Percentiles rank a stretch among this genome's conserved stretches.
Conservation (phyloP, 2,888 invertebrate genomes). For the Panopea generosa region DNA sequence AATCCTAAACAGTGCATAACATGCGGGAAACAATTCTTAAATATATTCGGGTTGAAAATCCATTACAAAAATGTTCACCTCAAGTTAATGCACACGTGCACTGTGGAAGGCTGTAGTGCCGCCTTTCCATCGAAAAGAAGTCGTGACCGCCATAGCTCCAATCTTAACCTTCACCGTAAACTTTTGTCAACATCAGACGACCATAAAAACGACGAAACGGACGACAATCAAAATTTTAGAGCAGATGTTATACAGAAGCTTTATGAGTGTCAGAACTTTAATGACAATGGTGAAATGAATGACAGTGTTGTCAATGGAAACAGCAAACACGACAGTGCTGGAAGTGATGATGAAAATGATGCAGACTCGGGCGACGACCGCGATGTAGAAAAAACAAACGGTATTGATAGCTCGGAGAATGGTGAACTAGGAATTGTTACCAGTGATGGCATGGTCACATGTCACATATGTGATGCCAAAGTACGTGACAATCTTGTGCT, state of each 20-base stretch:
- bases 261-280: conserved; percentile 46
- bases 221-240: conserved; percentile 61
- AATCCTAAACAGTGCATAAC: conserved; percentile 96
- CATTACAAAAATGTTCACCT: conserved; percentile 98
- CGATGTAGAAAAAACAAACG: conserved; percentile 26
- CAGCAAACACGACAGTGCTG: conserved; percentile 50
- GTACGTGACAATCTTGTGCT: conserved; percentile 89
- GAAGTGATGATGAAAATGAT: conserved; percentile 55
- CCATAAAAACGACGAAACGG: conserved; percentile 44
- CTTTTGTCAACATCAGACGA: conserved; percentile 87
- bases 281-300: conserved; percentile 28
- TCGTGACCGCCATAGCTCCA: conserved; percentile 96
- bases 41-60: conserved; percentile 96
- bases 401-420: conserved; percentile 16
- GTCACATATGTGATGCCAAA: conserved; percentile 89
- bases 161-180: conserved; percentile 95
- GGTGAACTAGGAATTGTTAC: conserved; percentile 22
- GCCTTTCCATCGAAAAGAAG: conserved; percentile 97
- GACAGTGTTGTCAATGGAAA: conserved; percentile 48
- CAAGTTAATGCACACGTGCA: conserved; percentile 97
- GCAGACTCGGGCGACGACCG: conserved; percentile 42
- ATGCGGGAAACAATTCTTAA: conserved; percentile 97
- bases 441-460: conserved; percentile 87
- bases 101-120: conserved; percentile 97
- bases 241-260: conserved; percentile 63